Evolutionary conservation across 2,113 vertebrate species (phyloP).

Genomic region (Thunnus maccoyii): DNA sequence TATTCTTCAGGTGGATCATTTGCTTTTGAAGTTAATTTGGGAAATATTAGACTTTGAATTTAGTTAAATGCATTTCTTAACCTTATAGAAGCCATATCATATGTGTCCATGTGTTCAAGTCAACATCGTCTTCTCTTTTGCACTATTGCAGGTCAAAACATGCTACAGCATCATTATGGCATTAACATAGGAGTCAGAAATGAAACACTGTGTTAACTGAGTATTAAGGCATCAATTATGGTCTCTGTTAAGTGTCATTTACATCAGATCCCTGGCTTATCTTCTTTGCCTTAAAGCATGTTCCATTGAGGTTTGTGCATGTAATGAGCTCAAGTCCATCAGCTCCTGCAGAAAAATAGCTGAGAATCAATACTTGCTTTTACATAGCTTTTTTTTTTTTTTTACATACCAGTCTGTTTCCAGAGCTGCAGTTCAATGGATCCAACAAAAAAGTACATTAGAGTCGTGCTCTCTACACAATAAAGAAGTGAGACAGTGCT

Average conservation of each 20-base stretch:
- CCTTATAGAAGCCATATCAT: no score
- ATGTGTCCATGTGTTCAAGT: not conserved
- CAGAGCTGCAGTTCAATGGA: conserved; percentile 6
- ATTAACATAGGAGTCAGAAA: not conserved
- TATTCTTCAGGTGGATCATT: no score
- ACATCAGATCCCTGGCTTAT: conserved; percentile 26
- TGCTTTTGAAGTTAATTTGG: not conserved
- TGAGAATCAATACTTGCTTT: conserved; percentile 38
- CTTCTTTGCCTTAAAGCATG: conserved; percentile 14
- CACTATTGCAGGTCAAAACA: not conserved
- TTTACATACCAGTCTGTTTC: conserved; percentile 6
- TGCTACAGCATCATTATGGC: not conserved
- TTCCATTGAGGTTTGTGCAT: conserved; percentile 31
- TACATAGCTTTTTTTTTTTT: not conserved
- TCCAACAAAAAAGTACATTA: conserved; percentile 22
- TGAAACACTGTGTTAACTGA: not conserved
- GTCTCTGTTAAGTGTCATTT: not conserved
- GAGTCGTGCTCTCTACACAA: conserved; percentile 21
- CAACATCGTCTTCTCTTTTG: not conserved
- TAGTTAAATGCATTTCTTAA: not conserved
- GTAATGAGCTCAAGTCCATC: conserved; percentile 62
- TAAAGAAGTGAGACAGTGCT: conserved; percentile 12
- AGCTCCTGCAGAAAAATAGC: conserved; percentile 31
- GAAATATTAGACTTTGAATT: no score
- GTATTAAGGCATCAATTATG: not conserved